phyloP scores from a whole-genome alignment of 2,797 vertebrate genomes.

The Muscicapa striata region DNA sequence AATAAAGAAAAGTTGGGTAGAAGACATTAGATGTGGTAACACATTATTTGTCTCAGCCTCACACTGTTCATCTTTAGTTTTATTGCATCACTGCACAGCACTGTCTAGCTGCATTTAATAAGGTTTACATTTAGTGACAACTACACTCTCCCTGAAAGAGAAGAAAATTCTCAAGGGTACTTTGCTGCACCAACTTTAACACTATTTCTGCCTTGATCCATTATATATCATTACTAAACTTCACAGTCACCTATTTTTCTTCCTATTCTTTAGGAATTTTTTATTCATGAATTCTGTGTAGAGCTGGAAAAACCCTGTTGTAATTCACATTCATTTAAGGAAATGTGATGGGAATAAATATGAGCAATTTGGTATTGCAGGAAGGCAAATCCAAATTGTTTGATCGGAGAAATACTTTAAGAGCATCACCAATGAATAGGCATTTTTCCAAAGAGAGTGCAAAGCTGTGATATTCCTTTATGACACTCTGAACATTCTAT shows the following conservation, averaged over 20 bases:
- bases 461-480: background rate
- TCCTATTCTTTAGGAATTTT: background rate
- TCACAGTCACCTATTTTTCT: background rate
- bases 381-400: background rate
- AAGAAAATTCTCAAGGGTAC: background rate
- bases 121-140: background rate
- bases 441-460: background rate
- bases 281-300: background rate
- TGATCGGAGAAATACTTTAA: background rate
- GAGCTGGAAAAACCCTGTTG: background rate
- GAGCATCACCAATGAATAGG: background rate
- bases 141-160: background rate
- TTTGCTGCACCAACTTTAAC: background rate
- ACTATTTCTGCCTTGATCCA: background rate
- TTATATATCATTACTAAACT: background rate
- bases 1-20: background rate
- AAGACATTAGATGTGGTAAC: background rate
- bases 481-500: background rate
- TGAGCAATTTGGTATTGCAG: background rate
- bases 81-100: background rate
- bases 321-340: background rate
- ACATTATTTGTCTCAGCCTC: background rate
- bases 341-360: slow-evolving; percentile 13
- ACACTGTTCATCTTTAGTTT: background rate
- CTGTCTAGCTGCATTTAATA: background rate